Conservation (phyloP, 2,797 vertebrate species). For the Phaenicophaeus curvirostris region DNA sequence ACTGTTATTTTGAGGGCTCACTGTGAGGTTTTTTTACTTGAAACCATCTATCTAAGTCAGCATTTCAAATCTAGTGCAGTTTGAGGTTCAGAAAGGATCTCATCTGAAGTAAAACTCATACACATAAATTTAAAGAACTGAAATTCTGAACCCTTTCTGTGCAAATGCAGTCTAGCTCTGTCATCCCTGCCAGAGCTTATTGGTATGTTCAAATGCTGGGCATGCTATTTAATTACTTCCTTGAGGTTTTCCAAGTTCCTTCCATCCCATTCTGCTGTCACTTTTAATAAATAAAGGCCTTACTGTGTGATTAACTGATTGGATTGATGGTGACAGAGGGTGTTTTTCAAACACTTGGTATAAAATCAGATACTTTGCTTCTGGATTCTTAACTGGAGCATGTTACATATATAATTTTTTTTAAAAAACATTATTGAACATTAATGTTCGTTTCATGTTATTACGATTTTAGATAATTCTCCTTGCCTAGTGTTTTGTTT, state of each 20-base stretch:
- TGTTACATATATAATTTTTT: neutral
- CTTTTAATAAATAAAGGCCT: conserved; percentile 7
- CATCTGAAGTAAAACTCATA: neutral
- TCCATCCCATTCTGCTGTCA: neutral
- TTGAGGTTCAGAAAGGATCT: neutral
- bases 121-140: neutral
- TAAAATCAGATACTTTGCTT: conserved; percentile 9
- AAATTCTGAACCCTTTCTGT: neutral
- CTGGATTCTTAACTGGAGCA: neutral
- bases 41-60: neutral
- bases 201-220: neutral
- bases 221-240: neutral
- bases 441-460: neutral
- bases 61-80: neutral
- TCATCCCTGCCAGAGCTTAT: neutral
- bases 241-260: neutral
- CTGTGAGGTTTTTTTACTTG: neutral
- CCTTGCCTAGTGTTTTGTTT: neutral
- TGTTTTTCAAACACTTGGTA: conserved; percentile 17
- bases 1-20: neutral
- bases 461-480: neutral
- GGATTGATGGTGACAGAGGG: neutral
- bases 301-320: neutral
- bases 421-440: neutral
- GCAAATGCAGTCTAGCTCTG: neutral